Percentiles rank a stretch among this genome's conserved stretches.
These are phyloP conservation scores for Drosophila murphyi DNA, from an alignment of 1,140 invertebrate species.

Conservation along the genomic window DNA sequence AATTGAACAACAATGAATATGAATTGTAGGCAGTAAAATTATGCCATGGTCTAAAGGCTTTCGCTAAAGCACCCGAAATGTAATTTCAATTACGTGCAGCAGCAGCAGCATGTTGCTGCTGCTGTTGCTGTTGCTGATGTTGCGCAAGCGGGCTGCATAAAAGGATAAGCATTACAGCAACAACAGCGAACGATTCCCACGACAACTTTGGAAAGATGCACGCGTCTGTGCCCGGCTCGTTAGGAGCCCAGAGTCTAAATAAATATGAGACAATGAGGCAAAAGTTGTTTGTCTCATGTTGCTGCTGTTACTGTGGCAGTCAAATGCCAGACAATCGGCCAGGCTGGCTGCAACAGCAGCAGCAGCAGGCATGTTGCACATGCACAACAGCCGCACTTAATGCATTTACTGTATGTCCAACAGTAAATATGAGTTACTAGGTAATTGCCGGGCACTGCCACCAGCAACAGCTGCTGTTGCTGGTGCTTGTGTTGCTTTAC, in stretches of 20 bases:
- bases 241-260: conserved; percentile 72
- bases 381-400: conserved; percentile 67
- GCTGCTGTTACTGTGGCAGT: conserved; percentile 50
- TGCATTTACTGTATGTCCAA: conserved; percentile 81
- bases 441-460: conserved; percentile 72
- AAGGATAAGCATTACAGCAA: conserved; percentile 76
- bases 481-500: conserved; percentile 46
- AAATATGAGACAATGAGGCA: conserved; percentile 82
- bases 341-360: conserved; percentile 40
- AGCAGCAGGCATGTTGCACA: conserved; percentile 30
- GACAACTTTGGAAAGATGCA: conserved; percentile 75
- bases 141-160: conserved; percentile 75
- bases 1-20: conserved; percentile 69
- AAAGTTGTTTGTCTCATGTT: conserved; percentile 51
- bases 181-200: conserved; percentile 63
- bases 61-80: conserved; percentile 52
- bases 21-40: conserved; percentile 73
- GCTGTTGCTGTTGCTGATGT: conserved; percentile 45
- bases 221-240: conserved; percentile 66
- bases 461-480: conserved; percentile 25
- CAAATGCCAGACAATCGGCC: conserved; percentile 46
- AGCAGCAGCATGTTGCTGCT: conserved; percentile 24
- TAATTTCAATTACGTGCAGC: conserved; percentile 71
- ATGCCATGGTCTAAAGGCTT: conserved; percentile 61
- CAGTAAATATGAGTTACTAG: conserved; percentile 81